Conservation (phyloP, 2,113 vertebrate species). For the Raja brachyura region DNA sequence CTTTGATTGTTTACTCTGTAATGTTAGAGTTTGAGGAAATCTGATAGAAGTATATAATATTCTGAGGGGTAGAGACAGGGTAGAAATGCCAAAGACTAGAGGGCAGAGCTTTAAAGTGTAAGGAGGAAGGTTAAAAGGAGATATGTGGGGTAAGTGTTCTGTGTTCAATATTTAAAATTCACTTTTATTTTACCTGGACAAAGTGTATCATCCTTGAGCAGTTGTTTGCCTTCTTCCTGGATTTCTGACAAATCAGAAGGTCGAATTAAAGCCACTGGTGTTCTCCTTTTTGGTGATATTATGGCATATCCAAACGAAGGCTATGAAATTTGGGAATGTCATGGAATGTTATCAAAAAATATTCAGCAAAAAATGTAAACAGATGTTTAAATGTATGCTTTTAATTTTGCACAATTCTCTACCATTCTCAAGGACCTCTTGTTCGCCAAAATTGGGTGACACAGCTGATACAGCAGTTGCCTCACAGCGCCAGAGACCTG, state of each 20-base stretch:
- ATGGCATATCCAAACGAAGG: slow-evolving; percentile 94
- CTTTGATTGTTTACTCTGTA: too few species aligned
- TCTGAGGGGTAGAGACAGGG: too few species aligned
- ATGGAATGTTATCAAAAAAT: background rate
- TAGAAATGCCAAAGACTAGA: too few species aligned
- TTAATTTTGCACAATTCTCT: background rate
- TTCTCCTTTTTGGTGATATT: slow-evolving; percentile 81
- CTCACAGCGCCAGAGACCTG: too few species aligned
- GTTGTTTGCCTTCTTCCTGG: slow-evolving; percentile 49
- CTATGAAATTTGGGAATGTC: slow-evolving; percentile 52
- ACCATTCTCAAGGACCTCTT: background rate
- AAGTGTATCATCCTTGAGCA: slow-evolving; percentile 59
- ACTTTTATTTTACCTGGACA: slow-evolving; percentile 59
- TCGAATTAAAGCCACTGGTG: slow-evolving; percentile 74
- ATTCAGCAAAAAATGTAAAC: background rate
- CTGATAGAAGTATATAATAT: too few species aligned
- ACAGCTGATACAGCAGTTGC: too few species aligned
- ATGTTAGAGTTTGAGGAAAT: too few species aligned
- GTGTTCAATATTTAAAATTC: too few species aligned
- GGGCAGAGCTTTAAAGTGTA: too few species aligned
- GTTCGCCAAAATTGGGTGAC: background rate
- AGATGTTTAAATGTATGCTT: background rate
- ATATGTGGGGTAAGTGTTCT: too few species aligned
- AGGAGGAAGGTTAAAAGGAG: too few species aligned
- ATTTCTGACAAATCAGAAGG: slow-evolving; percentile 56